Evolutionary conservation across 2,888 invertebrate genomes (phyloP).

Genomic region (Acronicta aceris): DNA sequence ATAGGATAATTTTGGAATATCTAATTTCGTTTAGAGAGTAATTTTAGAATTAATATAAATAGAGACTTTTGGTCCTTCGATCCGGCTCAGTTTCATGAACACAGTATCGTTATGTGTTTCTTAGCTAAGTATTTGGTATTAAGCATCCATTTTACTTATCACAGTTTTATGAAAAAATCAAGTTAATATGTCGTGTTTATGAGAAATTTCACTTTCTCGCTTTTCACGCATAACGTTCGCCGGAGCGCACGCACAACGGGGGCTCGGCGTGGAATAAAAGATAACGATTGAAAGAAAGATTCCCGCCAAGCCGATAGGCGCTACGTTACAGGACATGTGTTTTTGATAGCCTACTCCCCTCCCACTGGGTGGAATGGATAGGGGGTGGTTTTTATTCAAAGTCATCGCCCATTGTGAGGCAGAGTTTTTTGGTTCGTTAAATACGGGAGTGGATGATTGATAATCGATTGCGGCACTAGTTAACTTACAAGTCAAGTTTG

Average conservation of each 20-base stretch:
- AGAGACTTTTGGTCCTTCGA: constrained; percentile 2
- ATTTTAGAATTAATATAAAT: not conserved
- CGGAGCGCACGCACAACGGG: constrained; percentile 49
- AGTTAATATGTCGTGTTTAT: not conserved
- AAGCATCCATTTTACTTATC: no score
- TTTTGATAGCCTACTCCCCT: constrained; percentile 62
- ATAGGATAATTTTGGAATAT: not conserved
- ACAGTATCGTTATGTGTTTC: not conserved
- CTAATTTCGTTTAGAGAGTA: not conserved
- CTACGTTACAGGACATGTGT: constrained; percentile 71
- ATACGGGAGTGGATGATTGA: constrained; percentile 56
- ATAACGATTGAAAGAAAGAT: constrained; percentile 80
- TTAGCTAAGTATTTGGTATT: no score
- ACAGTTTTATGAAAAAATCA: no score
- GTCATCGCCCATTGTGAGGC: constrained; percentile 55
- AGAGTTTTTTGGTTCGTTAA: constrained; percentile 56
- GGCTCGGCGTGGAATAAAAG: constrained; percentile 68
- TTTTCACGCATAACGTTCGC: constrained; percentile 37
- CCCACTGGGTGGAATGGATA: not conserved
- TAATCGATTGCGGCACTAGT: constrained; percentile 51
- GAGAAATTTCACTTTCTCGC: constrained; percentile 17
- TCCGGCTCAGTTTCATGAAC: not conserved
- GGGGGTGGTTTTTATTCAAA: constrained; percentile 50
- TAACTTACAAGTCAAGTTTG: constrained; percentile 50
- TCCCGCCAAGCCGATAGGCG: constrained; percentile 65